A percentile compares a stretch with the other conserved stretches of the same genome.
Conservation (phyloP, 2,113 vertebrate genomes). For the Aplodontia rufa region DNA sequence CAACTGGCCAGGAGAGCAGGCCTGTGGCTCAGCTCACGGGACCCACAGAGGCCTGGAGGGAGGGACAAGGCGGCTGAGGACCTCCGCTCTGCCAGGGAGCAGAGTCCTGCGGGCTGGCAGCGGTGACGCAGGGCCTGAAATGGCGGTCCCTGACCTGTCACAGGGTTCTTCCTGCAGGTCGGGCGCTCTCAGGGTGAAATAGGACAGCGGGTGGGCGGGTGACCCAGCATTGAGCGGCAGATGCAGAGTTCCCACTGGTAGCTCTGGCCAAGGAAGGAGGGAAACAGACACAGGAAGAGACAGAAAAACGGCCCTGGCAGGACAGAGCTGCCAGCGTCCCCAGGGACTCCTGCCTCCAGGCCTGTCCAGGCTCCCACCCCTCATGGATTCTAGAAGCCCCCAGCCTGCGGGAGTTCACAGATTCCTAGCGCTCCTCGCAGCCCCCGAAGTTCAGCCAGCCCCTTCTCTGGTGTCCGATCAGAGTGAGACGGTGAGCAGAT, state of each 20-base stretch:
- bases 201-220: no score
- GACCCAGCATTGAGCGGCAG: background rate
- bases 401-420: no score
- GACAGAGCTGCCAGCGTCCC: background rate
- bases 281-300: background rate
- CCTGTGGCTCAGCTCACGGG: background rate
- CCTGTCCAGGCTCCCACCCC: no score
- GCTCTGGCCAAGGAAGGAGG: background rate
- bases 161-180: background rate
- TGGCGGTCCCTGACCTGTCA: background rate
- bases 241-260: background rate
- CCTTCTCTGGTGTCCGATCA: background rate
- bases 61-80: background rate
- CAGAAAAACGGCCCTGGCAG: background rate
- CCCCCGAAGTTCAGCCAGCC: background rate
- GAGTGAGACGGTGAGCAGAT: fast-evolving
- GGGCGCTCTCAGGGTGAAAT: no score
- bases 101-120: background rate
- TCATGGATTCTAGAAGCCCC: no score
- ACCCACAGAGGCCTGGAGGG: background rate
- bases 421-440: background rate
- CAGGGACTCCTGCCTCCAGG: fast-evolving
- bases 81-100: no score
- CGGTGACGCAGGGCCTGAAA: background rate
- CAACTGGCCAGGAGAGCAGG: background rate